Percentiles rank a stretch among this genome's conserved stretches.
Conservation (phyloP, 2,888 invertebrate species). For the Leptarthrus brevirostris region DNA sequence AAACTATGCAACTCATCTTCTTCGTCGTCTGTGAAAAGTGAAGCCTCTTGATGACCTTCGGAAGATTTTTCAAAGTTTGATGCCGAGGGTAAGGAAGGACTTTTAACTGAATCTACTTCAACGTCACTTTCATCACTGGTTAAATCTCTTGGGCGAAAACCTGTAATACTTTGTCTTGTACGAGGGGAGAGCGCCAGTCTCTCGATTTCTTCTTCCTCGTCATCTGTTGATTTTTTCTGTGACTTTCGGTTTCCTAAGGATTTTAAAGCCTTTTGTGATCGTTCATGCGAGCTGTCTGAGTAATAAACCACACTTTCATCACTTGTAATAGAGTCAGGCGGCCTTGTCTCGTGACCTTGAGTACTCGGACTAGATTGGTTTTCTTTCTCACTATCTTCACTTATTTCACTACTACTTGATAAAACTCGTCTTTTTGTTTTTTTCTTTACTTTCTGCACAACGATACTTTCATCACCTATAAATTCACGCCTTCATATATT, state of each 20-base stretch:
- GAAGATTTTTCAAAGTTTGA: not conserved
- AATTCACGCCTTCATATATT: too few relatives aligned
- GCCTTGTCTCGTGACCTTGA: too few relatives aligned
- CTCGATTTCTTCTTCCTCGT: constrained; percentile 59
- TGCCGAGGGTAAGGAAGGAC: not conserved
- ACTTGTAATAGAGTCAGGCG: not conserved
- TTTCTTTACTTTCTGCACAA: too few relatives aligned
- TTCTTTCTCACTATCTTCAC: too few relatives aligned
- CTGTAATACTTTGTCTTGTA: constrained; percentile 65
- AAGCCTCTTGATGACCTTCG: not conserved
- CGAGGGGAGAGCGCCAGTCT: constrained; percentile 61
- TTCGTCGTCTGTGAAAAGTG: constrained; percentile 4
- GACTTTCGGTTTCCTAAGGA: not conserved
- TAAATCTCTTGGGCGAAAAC: constrained; percentile 61
- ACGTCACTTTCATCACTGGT: constrained; percentile 57
- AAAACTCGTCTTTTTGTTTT: too few relatives aligned
- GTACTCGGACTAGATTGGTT: too few relatives aligned
- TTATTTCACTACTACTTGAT: too few relatives aligned
- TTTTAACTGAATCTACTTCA: not conserved
- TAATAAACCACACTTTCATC: not conserved
- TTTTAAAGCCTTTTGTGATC: too few relatives aligned
- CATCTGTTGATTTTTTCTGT: not conserved
- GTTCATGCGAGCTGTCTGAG: too few relatives aligned
- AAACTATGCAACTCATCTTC: constrained; percentile 40
- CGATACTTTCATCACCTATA: too few relatives aligned